Evolutionary conservation across 2,797 vertebrate species (phyloP).

Genomic region (Thaleichthys pacificus): DNA sequence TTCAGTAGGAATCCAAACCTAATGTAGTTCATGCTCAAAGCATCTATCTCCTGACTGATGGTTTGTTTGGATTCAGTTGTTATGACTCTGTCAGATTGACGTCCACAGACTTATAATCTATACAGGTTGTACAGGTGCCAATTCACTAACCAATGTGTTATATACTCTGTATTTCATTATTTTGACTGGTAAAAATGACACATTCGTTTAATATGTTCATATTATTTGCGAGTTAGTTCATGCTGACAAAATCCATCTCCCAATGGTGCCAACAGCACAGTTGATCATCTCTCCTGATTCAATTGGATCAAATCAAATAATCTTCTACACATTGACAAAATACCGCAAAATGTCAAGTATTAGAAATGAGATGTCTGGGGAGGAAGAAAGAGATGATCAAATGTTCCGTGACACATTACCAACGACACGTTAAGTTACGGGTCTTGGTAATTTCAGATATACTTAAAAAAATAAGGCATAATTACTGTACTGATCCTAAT

Average conservation of each 20-base stretch:
- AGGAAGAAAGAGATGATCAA: conserved; percentile 54
- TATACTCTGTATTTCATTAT: too few species aligned
- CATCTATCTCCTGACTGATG: too few species aligned
- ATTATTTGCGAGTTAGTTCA: background rate
- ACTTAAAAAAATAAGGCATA: conserved; percentile 71
- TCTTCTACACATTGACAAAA: background rate
- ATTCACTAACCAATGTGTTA: too few species aligned
- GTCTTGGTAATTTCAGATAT: conserved; percentile 69
- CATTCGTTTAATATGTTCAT: too few species aligned
- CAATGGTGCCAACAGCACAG: too few species aligned
- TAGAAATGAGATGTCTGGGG: background rate
- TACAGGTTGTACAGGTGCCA: too few species aligned
- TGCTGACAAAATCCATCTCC: background rate
- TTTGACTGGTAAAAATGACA: too few species aligned
- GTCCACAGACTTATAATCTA: too few species aligned
- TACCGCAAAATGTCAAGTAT: background rate
- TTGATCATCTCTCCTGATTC: background rate
- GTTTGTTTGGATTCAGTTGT: too few species aligned
- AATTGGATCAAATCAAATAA: background rate
- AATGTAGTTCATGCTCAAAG: background rate
- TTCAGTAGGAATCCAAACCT: too few species aligned
- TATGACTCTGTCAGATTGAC: too few species aligned
- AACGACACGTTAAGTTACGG: conserved; percentile 63
- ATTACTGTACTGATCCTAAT: conserved; percentile 76
- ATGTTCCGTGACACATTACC: conserved; percentile 69